Base-by-base conservation (phyloP, 2,797 vertebrate species). In the Malurus splendens region DNA sequence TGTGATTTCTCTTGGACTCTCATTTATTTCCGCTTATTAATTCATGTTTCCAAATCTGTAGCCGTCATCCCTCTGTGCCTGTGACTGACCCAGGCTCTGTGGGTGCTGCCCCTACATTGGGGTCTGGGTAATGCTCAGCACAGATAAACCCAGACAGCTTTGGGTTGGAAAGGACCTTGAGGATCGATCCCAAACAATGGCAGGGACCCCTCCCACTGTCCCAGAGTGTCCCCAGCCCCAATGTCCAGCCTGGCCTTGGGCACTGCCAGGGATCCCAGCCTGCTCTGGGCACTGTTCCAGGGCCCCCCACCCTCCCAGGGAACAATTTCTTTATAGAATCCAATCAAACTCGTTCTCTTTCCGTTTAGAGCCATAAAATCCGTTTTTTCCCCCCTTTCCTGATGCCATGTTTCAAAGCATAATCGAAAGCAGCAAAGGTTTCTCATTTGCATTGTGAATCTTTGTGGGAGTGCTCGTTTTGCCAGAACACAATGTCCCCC, bases 91-190 rank as follows among this genome's bases (percentile, higher is more conserved):
- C 25, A 33, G 51, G n/a, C 45, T 14, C 16, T 13, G n/a, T 4
- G 1, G 23, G 12, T 50, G 42, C 10, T 20, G 41, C 6, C 30
- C 38, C 50, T 28, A 0, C 3, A 0, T 8, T 5, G 14, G 7
- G 41, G 65, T 44, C 18, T 61, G 50, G 39, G 22, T 5, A 3
- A 36, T 5, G 32, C 0, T 68, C 36, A 9, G 15, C 66, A 57
- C 44, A 13, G 1, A 7, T 6, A 19, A 19, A 7, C 14, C 22
- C 47, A 52, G 4, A 9, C 18, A 52, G 22, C 4, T 41, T 7
- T 47, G 67, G 32, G 25, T 23, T 50, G 83, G 30, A 12, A 59
- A 22, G 41, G 33, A 41, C 33, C 6, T 15, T 2, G 3, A 11
- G 60, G 52, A 32, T 38, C 9, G 3, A 3, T 8, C 11, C 23